Conservation (phyloP, 2,888 invertebrate species). For the Thymelicus lineola region DNA sequence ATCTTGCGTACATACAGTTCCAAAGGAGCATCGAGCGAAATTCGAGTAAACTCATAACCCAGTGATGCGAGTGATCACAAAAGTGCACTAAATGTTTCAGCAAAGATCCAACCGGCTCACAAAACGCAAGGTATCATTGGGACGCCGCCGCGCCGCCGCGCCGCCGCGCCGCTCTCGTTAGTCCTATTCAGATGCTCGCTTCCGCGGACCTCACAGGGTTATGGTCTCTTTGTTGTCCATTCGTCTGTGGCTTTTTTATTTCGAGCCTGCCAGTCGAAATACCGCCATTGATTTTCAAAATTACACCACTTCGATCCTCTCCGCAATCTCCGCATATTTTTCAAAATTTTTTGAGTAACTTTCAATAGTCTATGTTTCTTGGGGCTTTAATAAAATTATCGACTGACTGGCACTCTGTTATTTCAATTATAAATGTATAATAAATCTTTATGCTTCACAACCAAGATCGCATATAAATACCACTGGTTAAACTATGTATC, state of each 20-base stretch:
- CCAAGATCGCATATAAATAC: too few species aligned
- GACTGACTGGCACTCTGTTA: background rate
- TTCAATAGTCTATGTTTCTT: too few species aligned
- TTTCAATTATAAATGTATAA: too few species aligned
- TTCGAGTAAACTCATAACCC: slow-evolving; percentile 31
- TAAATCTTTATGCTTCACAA: too few species aligned
- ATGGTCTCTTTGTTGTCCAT: slow-evolving; percentile 56
- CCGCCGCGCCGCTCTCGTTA: slow-evolving; percentile 73
- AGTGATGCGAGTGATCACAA: slow-evolving; percentile 42
- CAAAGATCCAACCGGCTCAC: slow-evolving; percentile 50
- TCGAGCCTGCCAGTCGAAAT: slow-evolving; percentile 47
- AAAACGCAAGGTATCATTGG: slow-evolving; percentile 58
- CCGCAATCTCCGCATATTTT: background rate
- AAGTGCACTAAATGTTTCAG: slow-evolving; percentile 52
- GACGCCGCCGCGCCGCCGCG: slow-evolving; percentile 57
- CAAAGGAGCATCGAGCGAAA: slow-evolving; percentile 18
- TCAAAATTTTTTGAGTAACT: background rate
- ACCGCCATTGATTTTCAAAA: slow-evolving; percentile 43
- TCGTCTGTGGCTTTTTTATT: slow-evolving; percentile 55
- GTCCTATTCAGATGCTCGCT: slow-evolving; percentile 62
- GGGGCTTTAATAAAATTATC: background rate
- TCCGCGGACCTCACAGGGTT: slow-evolving; percentile 57
- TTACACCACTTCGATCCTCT: slow-evolving; percentile 32
- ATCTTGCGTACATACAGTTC: slow-evolving; percentile 20
- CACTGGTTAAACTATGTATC: too few species aligned